Conservation (phyloP, 2,797 vertebrate species). For the Acrossocheilus wenchowensis region DNA sequence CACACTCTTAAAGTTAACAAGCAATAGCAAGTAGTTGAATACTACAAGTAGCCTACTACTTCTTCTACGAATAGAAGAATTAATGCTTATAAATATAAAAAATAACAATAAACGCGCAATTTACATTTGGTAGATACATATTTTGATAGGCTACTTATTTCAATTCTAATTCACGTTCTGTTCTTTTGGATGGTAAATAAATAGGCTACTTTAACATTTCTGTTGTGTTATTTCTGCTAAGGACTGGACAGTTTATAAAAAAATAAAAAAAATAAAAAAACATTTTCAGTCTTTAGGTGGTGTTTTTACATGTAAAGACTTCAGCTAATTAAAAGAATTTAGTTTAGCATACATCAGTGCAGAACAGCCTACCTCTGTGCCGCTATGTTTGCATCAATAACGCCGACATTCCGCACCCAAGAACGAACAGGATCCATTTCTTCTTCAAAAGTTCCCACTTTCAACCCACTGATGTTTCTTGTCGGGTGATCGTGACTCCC, state of each 20-base stretch:
- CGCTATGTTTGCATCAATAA: conserved; percentile 95
- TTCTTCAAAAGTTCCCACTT: conserved; percentile 87
- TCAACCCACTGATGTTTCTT: conserved; percentile 89
- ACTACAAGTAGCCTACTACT: too few species aligned
- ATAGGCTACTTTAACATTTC: background rate
- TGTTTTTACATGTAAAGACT: background rate
- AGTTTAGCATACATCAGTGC: background rate
- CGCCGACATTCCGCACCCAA: conserved; percentile 97
- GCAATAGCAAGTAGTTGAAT: too few species aligned
- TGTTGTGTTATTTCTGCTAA: background rate
- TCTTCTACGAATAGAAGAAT: background rate
- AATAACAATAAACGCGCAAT: background rate
- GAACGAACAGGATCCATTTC: conserved; percentile 98
- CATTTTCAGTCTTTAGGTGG: background rate
- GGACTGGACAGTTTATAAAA: too few species aligned
- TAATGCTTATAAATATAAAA: background rate
- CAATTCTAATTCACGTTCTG: background rate
- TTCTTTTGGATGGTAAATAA: background rate
- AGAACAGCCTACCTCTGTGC: conserved; percentile 89
- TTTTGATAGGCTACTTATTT: background rate
- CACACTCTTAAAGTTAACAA: background rate
- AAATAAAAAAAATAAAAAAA: background rate
- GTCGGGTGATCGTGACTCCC: conserved; percentile 93
- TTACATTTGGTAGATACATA: background rate
- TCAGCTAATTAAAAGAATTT: background rate